phyloP scores from a whole-genome alignment of 2,797 vertebrate genomes.

The Potorous gilbertii region DNA sequence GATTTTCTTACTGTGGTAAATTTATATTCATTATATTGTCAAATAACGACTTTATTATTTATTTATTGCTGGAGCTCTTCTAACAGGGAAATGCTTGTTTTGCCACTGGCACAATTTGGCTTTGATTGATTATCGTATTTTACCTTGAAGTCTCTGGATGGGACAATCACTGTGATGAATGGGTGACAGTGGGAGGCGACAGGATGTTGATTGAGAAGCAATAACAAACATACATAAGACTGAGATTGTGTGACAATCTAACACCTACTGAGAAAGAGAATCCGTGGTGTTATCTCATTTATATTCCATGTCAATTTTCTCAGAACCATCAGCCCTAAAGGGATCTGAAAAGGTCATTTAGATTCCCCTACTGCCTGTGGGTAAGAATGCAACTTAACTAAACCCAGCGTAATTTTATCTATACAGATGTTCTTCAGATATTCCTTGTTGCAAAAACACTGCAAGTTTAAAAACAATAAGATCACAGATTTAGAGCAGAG shows the following conservation, averaged over 20 bases:
- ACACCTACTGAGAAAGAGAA: slow-evolving; percentile 37
- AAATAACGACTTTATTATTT: slow-evolving; percentile 70
- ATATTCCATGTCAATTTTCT: slow-evolving; percentile 62
- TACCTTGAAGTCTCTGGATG: slow-evolving; percentile 73
- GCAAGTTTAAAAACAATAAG: slow-evolving; percentile 71
- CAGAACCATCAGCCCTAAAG: not conserved
- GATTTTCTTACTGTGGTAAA: slow-evolving; percentile 78
- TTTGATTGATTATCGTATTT: slow-evolving; percentile 77
- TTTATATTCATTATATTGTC: slow-evolving; percentile 80
- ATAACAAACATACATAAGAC: slow-evolving; percentile 68
- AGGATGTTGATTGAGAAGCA: slow-evolving; percentile 60
- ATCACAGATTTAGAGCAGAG: slow-evolving; percentile 19
- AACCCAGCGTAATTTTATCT: not conserved
- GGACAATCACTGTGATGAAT: slow-evolving; percentile 75
- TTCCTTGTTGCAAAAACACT: slow-evolving; percentile 57
- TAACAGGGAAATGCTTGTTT: slow-evolving; percentile 57
- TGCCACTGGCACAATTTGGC: slow-evolving; percentile 73
- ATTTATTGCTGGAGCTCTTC: slow-evolving; percentile 55
- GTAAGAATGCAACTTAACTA: not conserved
- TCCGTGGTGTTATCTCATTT: slow-evolving; percentile 45
- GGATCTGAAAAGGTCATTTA: not conserved
- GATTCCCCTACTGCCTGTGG: not conserved
- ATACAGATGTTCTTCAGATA: slow-evolving; percentile 42
- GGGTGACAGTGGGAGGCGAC: slow-evolving; percentile 62
- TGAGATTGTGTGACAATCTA: slow-evolving; percentile 42